A percentile compares a stretch with the other conserved stretches of the same genome.
phyloP scores from a whole-genome alignment of 2,113 vertebrate species.

The Columbina picui region DNA sequence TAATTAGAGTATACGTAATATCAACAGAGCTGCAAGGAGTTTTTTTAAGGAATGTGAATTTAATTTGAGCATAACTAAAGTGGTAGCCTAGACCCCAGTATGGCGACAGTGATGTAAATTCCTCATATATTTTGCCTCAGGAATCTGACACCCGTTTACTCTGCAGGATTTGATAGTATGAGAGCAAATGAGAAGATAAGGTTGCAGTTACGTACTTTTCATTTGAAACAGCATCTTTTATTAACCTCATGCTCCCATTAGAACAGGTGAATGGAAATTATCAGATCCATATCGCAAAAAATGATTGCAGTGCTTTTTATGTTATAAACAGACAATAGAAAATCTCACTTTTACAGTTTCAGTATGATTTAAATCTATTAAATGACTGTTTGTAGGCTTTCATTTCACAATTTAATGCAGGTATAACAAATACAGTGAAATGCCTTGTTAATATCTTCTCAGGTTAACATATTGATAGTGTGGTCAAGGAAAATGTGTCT shows the following conservation, averaged over 20 bases:
- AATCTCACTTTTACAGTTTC: not conserved
- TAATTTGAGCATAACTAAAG: not conserved
- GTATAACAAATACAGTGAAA: not conserved
- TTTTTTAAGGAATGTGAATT: conserved; percentile 9
- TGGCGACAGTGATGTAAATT: not conserved
- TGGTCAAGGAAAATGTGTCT: not conserved
- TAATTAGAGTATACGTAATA: not conserved
- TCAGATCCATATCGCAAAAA: not conserved
- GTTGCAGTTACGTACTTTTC: not conserved
- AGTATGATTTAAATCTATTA: not conserved
- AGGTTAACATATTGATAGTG: not conserved
- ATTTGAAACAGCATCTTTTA: not conserved
- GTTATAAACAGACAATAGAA: not conserved
- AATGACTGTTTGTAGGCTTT: not conserved
- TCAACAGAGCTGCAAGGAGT: not conserved
- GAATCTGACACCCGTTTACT: not conserved
- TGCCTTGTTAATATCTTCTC: not conserved
- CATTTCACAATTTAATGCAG: not conserved
- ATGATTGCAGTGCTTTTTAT: not conserved
- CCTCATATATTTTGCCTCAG: not conserved
- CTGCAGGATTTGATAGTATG: not conserved
- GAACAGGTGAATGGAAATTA: not conserved
- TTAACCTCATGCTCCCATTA: not conserved
- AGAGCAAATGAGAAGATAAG: not conserved
- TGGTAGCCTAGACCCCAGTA: not conserved